Percentiles rank a stretch among this genome's conserved stretches.
Conservation (phyloP, 2,113 vertebrate species). For the Aspidoscelis tigris region DNA sequence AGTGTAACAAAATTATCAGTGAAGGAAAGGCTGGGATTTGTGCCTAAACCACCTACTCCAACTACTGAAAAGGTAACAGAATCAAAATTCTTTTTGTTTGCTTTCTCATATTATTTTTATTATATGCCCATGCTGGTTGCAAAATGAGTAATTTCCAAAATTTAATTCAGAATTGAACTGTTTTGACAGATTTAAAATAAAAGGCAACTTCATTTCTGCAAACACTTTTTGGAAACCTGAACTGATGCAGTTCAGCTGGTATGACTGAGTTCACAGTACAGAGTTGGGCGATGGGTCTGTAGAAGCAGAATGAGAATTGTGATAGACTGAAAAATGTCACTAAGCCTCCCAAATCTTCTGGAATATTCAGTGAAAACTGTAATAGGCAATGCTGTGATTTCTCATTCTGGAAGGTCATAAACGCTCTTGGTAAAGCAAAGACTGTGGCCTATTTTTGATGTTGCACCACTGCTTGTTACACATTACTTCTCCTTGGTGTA, state of each 20-base stretch:
- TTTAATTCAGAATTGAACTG: not conserved
- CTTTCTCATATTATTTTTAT: not conserved
- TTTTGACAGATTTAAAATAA: not conserved
- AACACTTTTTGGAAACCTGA: not conserved
- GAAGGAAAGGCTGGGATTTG: conserved; percentile 92
- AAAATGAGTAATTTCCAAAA: not conserved
- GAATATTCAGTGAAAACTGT: not conserved
- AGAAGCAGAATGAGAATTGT: not conserved
- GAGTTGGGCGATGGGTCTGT: not conserved
- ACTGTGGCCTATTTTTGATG: not conserved
- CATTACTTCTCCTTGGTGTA: not conserved
- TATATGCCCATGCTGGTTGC: not conserved
- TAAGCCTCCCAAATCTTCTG: not conserved
- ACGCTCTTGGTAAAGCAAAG: not conserved
- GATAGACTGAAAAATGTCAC: not conserved
- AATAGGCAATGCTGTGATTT: not conserved
- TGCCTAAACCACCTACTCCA: conserved; percentile 83
- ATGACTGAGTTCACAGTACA: not conserved
- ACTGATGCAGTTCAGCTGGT: not conserved
- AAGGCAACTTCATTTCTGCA: not conserved
- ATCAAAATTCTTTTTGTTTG: not conserved
- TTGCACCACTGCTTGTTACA: not conserved
- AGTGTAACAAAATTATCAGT: conserved; percentile 88
- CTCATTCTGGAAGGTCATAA: not conserved
- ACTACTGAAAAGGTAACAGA: conserved; percentile 88